A percentile compares a stretch with the other conserved stretches of the same genome.
These are phyloP conservation scores for Ficedula albicollis DNA, from an alignment of 2,797 vertebrate genomes.

Conservation along the genomic window DNA sequence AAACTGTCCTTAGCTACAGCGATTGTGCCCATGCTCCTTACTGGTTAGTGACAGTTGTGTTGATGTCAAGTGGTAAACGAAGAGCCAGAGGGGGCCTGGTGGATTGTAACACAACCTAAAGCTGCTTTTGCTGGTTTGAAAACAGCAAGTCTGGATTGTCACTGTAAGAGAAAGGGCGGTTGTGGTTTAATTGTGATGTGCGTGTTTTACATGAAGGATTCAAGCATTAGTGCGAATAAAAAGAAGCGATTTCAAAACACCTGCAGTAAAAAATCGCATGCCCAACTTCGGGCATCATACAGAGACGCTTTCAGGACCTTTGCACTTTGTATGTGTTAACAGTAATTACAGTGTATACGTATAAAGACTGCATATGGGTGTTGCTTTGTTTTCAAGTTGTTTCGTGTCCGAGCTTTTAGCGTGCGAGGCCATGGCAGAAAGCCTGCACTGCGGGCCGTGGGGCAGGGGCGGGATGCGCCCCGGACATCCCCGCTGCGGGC, in stretches of 20 bases:
- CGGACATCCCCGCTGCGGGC: too few relatives aligned
- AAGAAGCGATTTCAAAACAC: neutral
- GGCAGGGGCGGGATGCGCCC: neutral
- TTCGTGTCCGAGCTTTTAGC: neutral
- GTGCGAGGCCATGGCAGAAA: neutral
- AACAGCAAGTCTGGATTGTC: neutral
- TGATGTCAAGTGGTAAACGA: neutral
- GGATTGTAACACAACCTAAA: neutral
- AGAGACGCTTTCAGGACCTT: neutral
- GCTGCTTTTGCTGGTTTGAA: neutral
- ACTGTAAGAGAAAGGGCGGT: too few relatives aligned
- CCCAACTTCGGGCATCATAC: fast-evolving
- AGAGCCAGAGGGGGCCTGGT: neutral
- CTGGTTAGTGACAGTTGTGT: neutral
- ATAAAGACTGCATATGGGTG: neutral
- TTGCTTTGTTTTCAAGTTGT: neutral
- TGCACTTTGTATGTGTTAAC: neutral
- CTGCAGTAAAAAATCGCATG: neutral
- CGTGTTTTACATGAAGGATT: neutral
- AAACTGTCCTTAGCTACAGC: neutral
- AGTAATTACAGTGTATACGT: neutral
- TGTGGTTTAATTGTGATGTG: neutral
- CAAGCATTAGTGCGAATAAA: neutral
- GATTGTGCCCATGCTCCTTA: neutral
- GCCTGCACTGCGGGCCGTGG: neutral